Evolutionary conservation across 2,113 vertebrate species (phyloP), one percentile per base, ranked within the genome.

Genomic region (Alosa alosa): DNA sequence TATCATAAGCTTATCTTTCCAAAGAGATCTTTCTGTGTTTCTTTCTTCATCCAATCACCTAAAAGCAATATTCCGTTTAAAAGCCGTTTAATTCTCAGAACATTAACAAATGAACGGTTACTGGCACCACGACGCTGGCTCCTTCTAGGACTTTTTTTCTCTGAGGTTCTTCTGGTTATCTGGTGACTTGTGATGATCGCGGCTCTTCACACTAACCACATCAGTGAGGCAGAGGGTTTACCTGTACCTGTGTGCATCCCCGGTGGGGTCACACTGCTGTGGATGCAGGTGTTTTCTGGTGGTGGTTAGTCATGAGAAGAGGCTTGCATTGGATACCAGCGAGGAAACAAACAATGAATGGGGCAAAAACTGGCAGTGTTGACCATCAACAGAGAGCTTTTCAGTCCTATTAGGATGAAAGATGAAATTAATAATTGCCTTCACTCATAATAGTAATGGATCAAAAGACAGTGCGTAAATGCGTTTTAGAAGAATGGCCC

Each of bases 221-320:
- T 78, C 72, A 41, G 31, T 78, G 31, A 17, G 64, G 6, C 6
- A 31, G 3, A 39, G 31, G 1, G 72, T 39, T 78, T 11, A 78
- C 72, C 31, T 39, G 25, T 1, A 31, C 4, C 11, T 17, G 7
- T 72, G 18, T 60, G 18, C 18, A 22, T 60, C 55, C 55, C 55
- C 55, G 41, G 41, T 57, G 20, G 55, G 1, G 13, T 18, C 72
- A 78, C 31, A 78, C 72, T 78, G 72, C 72, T 78, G 72, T 41
- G 72, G 72, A 78, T 36, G 72, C 72, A 78, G 72, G 72, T 78
- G 72, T 78, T 78, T 78, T 78, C 13, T 78, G 3, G 10, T 36
- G 31, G 31, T 78, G 72, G 72, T 39, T 68, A 31, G 64, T 60
- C 3, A 15, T 4, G 15, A 78, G 72, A 78, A 39, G 25, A 39